Percentiles rank a stretch among this genome's conserved stretches.
Conservation (phyloP, 1,140 invertebrate species). For the Heliconius eleuchia region DNA sequence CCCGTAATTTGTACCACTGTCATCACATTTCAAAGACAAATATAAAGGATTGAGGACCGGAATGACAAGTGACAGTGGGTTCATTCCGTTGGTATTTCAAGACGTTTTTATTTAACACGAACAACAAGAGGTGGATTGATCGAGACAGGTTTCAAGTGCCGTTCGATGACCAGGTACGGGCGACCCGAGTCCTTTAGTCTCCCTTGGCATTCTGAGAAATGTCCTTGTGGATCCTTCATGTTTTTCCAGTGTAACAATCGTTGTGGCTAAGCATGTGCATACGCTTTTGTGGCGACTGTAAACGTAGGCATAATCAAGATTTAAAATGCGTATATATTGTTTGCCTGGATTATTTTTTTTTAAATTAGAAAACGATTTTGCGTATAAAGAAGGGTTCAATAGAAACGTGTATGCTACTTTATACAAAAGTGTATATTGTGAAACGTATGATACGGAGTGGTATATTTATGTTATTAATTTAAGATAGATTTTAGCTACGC, state of each 20-base stretch:
- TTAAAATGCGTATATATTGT: not conserved
- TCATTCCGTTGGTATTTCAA: conserved; percentile 78
- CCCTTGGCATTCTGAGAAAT: conserved; percentile 71
- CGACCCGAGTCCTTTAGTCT: conserved; percentile 63
- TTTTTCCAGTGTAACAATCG: conserved; percentile 58
- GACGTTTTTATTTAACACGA: conserved; percentile 79
- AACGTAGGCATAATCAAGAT: not conserved
- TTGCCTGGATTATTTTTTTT: not conserved
- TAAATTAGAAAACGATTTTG: not conserved
- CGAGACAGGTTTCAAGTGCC: conserved; percentile 79
- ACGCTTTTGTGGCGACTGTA: not conserved
- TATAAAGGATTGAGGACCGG: conserved; percentile 78
- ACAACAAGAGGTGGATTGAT: conserved; percentile 79
- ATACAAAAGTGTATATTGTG: too few relatives aligned
- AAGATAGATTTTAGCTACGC: too few relatives aligned
- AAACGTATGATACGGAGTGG: too few relatives aligned
- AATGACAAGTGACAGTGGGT: conserved; percentile 77
- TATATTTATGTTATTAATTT: too few relatives aligned
- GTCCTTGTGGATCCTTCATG: conserved; percentile 66
- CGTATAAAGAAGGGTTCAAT: too few relatives aligned
- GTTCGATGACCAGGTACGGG: conserved; percentile 65
- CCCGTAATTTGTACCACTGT: conserved; percentile 80
- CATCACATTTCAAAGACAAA: conserved; percentile 81
- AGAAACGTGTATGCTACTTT: too few relatives aligned
- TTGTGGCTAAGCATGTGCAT: conserved; percentile 36